Evolutionary conservation across 92 coral and sea anemone genomes (phyloP).

Genomic region (Siderastrea siderea): DNA sequence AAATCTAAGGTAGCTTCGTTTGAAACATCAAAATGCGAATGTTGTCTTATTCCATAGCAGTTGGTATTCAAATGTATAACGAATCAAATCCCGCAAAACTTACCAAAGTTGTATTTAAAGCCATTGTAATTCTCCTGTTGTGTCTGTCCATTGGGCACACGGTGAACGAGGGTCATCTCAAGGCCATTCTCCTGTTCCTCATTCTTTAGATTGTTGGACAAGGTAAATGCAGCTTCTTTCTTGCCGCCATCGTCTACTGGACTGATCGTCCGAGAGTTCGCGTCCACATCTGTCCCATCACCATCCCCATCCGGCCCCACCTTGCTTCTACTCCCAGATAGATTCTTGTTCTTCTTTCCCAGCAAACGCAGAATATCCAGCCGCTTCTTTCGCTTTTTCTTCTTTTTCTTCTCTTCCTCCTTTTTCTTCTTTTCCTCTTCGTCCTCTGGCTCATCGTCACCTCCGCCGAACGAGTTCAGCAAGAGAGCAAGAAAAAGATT

Average conservation of each 20-base stretch:
- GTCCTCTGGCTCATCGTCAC: conserved; percentile 83
- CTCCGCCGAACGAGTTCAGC: conserved; percentile 93
- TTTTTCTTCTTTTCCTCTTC: conserved; percentile 85
- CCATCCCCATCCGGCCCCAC: conserved; percentile 93
- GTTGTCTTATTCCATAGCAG: not conserved
- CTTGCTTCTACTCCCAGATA: conserved; percentile 88
- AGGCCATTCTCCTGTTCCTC: conserved; percentile 65
- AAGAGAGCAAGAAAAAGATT: conserved; percentile 97
- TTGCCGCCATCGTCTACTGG: conserved; percentile 79
- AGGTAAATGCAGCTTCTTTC: conserved; percentile 71
- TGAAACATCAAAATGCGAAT: not conserved
- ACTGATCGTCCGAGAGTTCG: conserved; percentile 69
- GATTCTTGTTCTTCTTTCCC: conserved; percentile 58
- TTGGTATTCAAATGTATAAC: not conserved
- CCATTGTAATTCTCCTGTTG: conserved; percentile 57
- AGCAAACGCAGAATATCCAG: conserved; percentile 62
- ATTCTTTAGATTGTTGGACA: conserved; percentile 71
- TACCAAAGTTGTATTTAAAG: conserved; percentile 54
- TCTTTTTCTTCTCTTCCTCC: conserved; percentile 73
- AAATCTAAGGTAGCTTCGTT: too few species aligned
- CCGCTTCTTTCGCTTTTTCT: conserved; percentile 70
- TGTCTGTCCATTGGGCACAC: conserved; percentile 50
- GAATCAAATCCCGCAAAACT: not conserved
- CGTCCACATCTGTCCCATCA: conserved; percentile 71
- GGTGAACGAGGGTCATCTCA: conserved; percentile 56